phyloP scores from a whole-genome alignment of 2,888 invertebrate species.

The Phymatocera aterrima region DNA sequence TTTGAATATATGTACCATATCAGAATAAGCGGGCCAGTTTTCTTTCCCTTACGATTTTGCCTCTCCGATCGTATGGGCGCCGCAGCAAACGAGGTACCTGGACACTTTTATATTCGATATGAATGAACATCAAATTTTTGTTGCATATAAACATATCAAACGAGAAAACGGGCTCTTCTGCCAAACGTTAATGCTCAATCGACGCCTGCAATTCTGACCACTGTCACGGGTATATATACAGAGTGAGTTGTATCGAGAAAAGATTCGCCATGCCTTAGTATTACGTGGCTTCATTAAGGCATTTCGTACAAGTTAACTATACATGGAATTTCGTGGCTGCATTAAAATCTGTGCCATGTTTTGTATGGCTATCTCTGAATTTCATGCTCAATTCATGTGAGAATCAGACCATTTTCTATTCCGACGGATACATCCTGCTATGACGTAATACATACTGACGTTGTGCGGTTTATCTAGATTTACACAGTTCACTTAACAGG shows the following conservation, averaged over 20 bases:
- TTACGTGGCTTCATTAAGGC: background rate
- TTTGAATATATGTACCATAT: background rate
- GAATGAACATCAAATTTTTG: conserved; percentile 38
- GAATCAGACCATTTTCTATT: conserved; percentile 1
- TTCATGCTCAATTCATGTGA: background rate
- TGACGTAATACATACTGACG: background rate
- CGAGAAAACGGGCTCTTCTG: conserved; percentile 13
- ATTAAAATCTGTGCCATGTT: conserved; percentile 14
- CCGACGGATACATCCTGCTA: background rate
- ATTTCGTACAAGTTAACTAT: conserved; percentile 3
- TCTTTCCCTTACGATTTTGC: background rate
- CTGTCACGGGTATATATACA: background rate
- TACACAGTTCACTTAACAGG: background rate
- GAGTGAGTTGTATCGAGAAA: too few species aligned
- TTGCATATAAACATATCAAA: conserved; percentile 37
- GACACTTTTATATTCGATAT: conserved; percentile 40
- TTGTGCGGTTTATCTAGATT: background rate
- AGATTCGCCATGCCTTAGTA: too few species aligned
- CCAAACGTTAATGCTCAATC: background rate
- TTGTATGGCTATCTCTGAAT: background rate
- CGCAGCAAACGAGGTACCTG: conserved; percentile 34
- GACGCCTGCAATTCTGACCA: conserved; percentile 20
- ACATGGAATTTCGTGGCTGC: background rate
- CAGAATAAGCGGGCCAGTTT: conserved; percentile 5
- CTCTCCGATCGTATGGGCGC: conserved; percentile 2